phyloP scores from a whole-genome alignment of 2,113 vertebrate genomes.

The Chaetops frenatus region DNA sequence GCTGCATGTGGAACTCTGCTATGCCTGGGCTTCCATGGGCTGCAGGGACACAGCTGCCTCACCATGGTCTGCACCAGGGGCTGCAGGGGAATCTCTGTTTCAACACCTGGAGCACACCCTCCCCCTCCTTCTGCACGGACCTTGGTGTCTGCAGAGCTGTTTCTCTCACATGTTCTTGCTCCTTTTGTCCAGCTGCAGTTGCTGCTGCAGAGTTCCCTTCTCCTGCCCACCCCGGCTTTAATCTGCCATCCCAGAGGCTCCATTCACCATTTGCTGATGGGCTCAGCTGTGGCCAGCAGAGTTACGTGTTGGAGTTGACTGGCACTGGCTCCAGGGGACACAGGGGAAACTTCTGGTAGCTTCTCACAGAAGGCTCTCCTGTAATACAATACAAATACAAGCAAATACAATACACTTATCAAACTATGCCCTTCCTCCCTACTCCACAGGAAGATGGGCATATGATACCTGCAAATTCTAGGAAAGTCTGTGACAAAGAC shows the following conservation, averaged over 20 bases:
- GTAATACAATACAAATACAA: too few species aligned
- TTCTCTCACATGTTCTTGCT: neutral
- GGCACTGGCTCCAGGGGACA: neutral
- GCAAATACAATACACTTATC: neutral
- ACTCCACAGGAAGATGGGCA: neutral
- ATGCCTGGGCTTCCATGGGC: neutral
- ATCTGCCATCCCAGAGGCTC: neutral
- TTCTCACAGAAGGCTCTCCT: neutral
- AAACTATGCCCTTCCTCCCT: neutral
- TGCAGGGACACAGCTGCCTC: neutral
- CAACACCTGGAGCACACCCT: neutral
- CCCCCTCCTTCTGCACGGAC: neutral
- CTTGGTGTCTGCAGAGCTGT: neutral
- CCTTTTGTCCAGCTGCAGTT: neutral
- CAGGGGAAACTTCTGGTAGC: neutral
- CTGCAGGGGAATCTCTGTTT: neutral
- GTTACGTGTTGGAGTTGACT: neutral
- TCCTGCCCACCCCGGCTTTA: neutral
- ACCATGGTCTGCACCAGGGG: neutral
- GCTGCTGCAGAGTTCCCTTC: neutral
- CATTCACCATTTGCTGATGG: neutral
- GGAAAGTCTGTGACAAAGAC: neutral
- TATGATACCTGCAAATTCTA: neutral
- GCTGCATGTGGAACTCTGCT: neutral
- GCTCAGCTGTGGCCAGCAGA: fast-evolving